These are phyloP conservation scores for Vanessa cardui DNA, from an alignment of 2,888 invertebrate species.

Conservation along the genomic window DNA sequence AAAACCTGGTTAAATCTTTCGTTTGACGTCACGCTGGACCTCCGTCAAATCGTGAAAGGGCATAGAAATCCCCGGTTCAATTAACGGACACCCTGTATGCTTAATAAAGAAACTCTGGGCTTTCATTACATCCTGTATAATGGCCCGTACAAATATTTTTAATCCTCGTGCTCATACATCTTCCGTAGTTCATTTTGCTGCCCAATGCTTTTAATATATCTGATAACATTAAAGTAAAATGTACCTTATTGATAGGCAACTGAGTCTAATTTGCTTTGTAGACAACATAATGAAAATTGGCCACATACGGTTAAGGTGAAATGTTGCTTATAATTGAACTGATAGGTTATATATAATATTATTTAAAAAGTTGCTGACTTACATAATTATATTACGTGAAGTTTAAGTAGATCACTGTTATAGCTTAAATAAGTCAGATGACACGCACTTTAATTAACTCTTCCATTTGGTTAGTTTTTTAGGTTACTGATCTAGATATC, in stretches of 20 bases:
- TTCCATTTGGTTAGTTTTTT: too few relatives aligned
- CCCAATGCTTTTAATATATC: slow-evolving; percentile 65
- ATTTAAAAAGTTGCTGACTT: background rate
- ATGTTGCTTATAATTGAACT: slow-evolving; percentile 39
- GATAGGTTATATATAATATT: background rate
- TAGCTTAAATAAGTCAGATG: too few relatives aligned
- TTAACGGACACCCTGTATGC: slow-evolving; percentile 72
- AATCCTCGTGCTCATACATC: slow-evolving; percentile 81
- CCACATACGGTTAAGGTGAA: slow-evolving; percentile 38
- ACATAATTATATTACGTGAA: background rate
- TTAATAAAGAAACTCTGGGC: slow-evolving; percentile 77
- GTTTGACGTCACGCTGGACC: slow-evolving; percentile 53
- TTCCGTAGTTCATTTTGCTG: slow-evolving; percentile 79
- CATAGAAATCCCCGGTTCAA: slow-evolving; percentile 72
- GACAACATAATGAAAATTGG: slow-evolving; percentile 31
- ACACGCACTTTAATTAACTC: too few relatives aligned
- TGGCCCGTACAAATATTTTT: slow-evolving; percentile 82
- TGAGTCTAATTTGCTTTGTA: slow-evolving; percentile 42
- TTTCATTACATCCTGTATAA: slow-evolving; percentile 81
- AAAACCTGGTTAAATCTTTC: slow-evolving; percentile 38
- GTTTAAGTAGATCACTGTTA: too few relatives aligned
- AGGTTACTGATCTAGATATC: too few relatives aligned
- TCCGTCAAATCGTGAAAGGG: slow-evolving; percentile 63
- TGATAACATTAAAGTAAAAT: slow-evolving; percentile 46
- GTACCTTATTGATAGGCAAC: slow-evolving; percentile 40